Conservation (phyloP, 2,888 invertebrate genomes). For the Drosophila gaucha region DNA sequence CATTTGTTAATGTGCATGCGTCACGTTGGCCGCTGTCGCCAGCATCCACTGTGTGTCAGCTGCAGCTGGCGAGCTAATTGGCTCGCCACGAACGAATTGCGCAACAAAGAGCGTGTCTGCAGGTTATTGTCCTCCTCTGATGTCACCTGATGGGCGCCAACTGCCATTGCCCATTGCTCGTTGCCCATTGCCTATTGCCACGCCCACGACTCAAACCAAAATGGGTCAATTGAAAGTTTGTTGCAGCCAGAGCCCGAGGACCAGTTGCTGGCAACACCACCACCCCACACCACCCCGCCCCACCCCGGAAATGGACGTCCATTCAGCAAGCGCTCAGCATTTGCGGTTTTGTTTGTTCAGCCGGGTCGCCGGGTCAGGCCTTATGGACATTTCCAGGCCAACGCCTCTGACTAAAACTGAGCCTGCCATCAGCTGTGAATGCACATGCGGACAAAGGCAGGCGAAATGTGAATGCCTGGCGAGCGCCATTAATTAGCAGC, state of each 20-base stretch:
- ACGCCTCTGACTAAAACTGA: neutral
- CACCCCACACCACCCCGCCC: too few species aligned
- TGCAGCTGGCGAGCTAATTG: slow-evolving; percentile 49
- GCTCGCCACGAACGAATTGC: slow-evolving; percentile 66
- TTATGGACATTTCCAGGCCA: slow-evolving; percentile 35
- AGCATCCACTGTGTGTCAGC: slow-evolving; percentile 11
- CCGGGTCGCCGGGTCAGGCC: neutral
- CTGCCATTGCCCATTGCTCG: slow-evolving; percentile 7
- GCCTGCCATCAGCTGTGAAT: slow-evolving; percentile 5
- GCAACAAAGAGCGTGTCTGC: slow-evolving; percentile 43
- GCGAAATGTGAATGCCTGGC: neutral
- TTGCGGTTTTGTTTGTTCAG: slow-evolving; percentile 26
- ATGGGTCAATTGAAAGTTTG: slow-evolving; percentile 63
- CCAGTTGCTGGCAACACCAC: slow-evolving; percentile 11
- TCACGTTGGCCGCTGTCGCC: slow-evolving; percentile 19
- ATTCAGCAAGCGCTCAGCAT: slow-evolving; percentile 26
- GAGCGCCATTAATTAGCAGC: slow-evolving; percentile 5
- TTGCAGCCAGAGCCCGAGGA: slow-evolving; percentile 8
- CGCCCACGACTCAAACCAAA: slow-evolving; percentile 39
- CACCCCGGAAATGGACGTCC: slow-evolving; percentile 15
- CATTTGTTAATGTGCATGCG: slow-evolving; percentile 54
- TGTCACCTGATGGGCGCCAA: slow-evolving; percentile 40
- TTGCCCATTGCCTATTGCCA: slow-evolving; percentile 36
- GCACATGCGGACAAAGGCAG: neutral
- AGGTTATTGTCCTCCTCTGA: slow-evolving; percentile 71